phyloP scores from a whole-genome alignment of 2,888 invertebrate genomes.

The Schizaphis graminum region DNA sequence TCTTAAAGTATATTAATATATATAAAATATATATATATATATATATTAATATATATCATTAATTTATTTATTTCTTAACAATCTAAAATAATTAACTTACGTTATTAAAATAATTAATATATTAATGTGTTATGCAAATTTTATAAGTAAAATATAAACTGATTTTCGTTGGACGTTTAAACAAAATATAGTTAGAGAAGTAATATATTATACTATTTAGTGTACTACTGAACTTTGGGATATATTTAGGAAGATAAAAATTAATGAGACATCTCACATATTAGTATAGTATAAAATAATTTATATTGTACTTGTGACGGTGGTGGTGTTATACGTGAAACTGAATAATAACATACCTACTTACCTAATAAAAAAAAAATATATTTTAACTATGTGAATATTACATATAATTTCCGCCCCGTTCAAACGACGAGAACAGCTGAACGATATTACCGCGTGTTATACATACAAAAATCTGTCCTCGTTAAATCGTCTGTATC shows the following conservation, averaged over 20 bases:
- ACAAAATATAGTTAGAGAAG: background rate
- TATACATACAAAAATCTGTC: background rate
- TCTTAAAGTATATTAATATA: too few relatives aligned
- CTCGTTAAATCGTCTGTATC: slow-evolving; percentile 49
- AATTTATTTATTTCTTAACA: background rate
- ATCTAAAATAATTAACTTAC: background rate
- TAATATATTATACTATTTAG: background rate
- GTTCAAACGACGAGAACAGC: slow-evolving; percentile 13
- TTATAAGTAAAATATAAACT: background rate
- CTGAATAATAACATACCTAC: background rate
- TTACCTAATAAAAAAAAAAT: background rate
- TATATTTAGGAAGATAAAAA: background rate
- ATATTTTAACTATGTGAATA: slow-evolving; percentile 37
- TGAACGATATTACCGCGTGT: slow-evolving; percentile 50
- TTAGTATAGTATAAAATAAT: background rate
- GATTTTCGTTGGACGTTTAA: background rate
- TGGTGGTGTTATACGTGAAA: background rate
- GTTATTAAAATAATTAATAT: background rate
- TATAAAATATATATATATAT: too few relatives aligned
- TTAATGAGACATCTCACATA: background rate
- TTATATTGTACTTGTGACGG: background rate
- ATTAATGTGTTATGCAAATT: background rate
- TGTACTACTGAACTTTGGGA: background rate
- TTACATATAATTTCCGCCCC: slow-evolving; percentile 15
- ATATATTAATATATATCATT: too few relatives aligned